Conservation (phyloP, 2,888 invertebrate species). For the Hedychridium roseum region DNA sequence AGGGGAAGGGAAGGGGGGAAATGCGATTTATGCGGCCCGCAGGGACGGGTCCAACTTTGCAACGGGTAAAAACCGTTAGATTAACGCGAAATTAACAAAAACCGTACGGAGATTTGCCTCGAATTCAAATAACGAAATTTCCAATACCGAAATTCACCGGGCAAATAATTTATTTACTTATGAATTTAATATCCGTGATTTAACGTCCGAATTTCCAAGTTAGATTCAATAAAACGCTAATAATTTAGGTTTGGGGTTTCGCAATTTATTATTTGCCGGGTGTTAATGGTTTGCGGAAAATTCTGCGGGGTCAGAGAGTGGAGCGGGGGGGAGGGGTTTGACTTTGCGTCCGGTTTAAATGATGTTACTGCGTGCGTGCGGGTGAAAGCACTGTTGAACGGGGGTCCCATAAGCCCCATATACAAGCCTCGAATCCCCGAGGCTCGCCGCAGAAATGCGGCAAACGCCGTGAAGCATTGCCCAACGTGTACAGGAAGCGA, state of each 20-base stretch:
- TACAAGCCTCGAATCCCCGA: constrained; percentile 29
- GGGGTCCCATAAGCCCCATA: constrained; percentile 27
- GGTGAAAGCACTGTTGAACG: constrained; percentile 23
- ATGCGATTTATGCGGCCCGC: no score
- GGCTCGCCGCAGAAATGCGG: constrained; percentile 21
- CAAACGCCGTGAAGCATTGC: constrained; percentile 31
- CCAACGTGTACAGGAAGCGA: background rate
- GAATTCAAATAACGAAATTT: no score
- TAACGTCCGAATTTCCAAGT: background rate
- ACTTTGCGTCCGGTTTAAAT: constrained; percentile 11
- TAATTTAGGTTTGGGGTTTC: background rate
- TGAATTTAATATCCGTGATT: background rate
- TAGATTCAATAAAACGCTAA: background rate
- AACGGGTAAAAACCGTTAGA: no score
- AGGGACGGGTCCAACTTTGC: no score
- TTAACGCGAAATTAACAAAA: no score
- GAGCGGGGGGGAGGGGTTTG: background rate
- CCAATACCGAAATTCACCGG: no score
- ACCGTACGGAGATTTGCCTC: no score
- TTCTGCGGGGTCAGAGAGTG: background rate
- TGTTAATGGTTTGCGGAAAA: background rate
- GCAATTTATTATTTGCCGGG: background rate
- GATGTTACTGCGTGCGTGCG: constrained; percentile 22
- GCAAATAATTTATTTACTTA: background rate
- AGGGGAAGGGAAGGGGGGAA: no score